A percentile compares a stretch with the other conserved stretches of the same genome.
Evolutionary conservation across 1,140 invertebrate genomes (phyloP).

Genomic region (Oedothorax gibbosus): DNA sequence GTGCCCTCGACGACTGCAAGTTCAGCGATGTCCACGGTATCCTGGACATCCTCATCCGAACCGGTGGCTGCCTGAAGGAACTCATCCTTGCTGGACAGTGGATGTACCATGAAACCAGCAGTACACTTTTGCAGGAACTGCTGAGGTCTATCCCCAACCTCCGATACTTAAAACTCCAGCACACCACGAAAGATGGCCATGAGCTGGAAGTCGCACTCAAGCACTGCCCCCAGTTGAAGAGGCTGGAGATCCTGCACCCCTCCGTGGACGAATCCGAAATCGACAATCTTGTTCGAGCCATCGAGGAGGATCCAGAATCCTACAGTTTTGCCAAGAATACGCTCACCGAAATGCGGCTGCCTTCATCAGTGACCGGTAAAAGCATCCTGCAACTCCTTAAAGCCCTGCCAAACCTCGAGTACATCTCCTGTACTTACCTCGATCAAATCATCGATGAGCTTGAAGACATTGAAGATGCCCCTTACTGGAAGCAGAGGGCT

Average conservation of each 20-base stretch:
- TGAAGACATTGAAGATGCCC: constrained; percentile 5
- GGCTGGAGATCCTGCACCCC: constrained; percentile 62
- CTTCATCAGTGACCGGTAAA: constrained; percentile 61
- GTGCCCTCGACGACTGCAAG: constrained; percentile 61
- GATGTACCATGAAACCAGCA: constrained; percentile 43
- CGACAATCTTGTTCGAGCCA: constrained; percentile 32
- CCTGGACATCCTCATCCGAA: constrained; percentile 37
- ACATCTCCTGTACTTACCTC: constrained; percentile 59
- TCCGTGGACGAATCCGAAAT: constrained; percentile 61
- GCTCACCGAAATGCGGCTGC: constrained; percentile 57
- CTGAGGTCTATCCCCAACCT: constrained; percentile 54
- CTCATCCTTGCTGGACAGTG: constrained; percentile 62
- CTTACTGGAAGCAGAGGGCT: constrained; percentile 36
- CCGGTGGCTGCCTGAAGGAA: constrained; percentile 37
- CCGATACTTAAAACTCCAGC: constrained; percentile 58
- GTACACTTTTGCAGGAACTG: constrained; percentile 25
- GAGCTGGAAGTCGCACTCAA: constrained; percentile 57
- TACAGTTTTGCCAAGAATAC: not conserved
- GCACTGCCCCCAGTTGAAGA: constrained; percentile 56
- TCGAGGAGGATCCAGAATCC: constrained; percentile 3
- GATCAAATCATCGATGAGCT: constrained; percentile 60
- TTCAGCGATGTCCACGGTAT: constrained; percentile 54
- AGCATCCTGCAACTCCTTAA: constrained; percentile 59
- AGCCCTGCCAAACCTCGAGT: constrained; percentile 60
- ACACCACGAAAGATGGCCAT: constrained; percentile 40